Evolutionary conservation across 1,140 invertebrate genomes (phyloP), one percentile per base, ranked within the genome.

Genomic region (Drosophila yakuba): DNA sequence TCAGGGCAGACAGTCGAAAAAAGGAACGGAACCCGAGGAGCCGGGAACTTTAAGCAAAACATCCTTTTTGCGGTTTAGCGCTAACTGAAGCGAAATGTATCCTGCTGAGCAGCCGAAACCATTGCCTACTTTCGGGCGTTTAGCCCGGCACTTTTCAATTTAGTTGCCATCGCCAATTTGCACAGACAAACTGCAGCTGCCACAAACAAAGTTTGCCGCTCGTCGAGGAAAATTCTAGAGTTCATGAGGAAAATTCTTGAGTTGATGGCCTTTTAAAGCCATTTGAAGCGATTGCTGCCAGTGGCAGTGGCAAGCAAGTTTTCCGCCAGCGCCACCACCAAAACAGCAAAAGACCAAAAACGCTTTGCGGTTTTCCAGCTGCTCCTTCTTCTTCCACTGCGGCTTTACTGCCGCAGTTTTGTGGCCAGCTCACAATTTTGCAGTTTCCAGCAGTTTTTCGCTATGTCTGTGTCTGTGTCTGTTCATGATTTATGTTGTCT

Each of bases 401-500:
- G 68, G 68, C 54, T 72, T 71, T 71, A 71, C 52, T 58, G 82
- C 61, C 69, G 69, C 68, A 58, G 50, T 61, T 58, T 79, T 79
- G 77, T 68, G 60, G 80, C 72, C 60, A 79, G 64, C 67, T 50
- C 67, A 23, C 43, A 58, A 10, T 32, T 32, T 10, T 32, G 67
- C 44, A 50, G 51, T 71, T 71, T 57, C 43, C 51, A 68, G 72
- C 50, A 52, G 32, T 36, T 75, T 68, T 59, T 50, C 48, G 52
- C 44, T 82, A 7, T 7, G 28, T 10, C 28, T 32, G 54, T 76
- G 79, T 88, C 28, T 32, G 54, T 79, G 79, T 88, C 83, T 88
- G 83, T 76, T 86, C 82, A 83, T 86, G 82, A 86, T 86, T 86
- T 88, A 86, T 86, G 79, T 86, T 88, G 79, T 88, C 71, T 69